phyloP scores from a whole-genome alignment of 2,888 invertebrate species.

The Taphrorychus bicolor region DNA sequence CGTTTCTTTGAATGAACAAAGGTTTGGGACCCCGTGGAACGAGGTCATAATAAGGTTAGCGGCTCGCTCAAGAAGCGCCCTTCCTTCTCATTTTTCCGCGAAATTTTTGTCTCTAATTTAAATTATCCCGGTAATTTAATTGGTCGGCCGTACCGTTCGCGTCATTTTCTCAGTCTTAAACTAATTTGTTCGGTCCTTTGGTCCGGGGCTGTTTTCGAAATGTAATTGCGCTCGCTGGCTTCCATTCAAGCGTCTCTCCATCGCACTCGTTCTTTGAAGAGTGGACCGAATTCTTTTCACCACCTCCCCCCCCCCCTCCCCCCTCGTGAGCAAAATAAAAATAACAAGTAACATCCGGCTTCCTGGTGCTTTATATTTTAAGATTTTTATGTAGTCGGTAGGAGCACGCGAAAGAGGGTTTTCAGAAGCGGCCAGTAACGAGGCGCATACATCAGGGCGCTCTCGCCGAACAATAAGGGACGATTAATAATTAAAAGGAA shows the following conservation, averaged over 20 bases:
- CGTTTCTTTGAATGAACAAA: too few relatives aligned
- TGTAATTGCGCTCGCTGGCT: slow-evolving; percentile 27
- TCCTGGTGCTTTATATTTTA: too few relatives aligned
- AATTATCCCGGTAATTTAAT: slow-evolving; percentile 33
- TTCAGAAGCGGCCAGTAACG: not conserved
- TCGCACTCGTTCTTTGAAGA: not conserved
- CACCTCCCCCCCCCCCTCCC: too few relatives aligned
- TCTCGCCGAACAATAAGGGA: not conserved
- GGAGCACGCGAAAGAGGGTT: not conserved
- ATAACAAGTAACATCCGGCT: too few relatives aligned
- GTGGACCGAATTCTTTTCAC: slow-evolving; percentile 15
- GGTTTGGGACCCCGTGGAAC: not conserved
- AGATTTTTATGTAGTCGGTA: not conserved
- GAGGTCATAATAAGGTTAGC: not conserved
- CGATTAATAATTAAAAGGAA: slow-evolving; percentile 10
- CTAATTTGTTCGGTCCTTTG: slow-evolving; percentile 25
- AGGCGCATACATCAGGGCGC: not conserved
- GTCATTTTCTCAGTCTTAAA: slow-evolving; percentile 28
- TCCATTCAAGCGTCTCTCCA: slow-evolving; percentile 16
- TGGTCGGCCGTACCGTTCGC: slow-evolving; percentile 20
- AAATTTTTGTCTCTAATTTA: slow-evolving; percentile 27
- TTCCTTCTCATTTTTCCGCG: slow-evolving; percentile 9
- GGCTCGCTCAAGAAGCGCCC: not conserved
- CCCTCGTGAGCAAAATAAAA: not conserved
- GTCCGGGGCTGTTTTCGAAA: slow-evolving; percentile 29